Conservation (phyloP, 1,140 invertebrate genomes). For the Penaeus japonicus region DNA sequence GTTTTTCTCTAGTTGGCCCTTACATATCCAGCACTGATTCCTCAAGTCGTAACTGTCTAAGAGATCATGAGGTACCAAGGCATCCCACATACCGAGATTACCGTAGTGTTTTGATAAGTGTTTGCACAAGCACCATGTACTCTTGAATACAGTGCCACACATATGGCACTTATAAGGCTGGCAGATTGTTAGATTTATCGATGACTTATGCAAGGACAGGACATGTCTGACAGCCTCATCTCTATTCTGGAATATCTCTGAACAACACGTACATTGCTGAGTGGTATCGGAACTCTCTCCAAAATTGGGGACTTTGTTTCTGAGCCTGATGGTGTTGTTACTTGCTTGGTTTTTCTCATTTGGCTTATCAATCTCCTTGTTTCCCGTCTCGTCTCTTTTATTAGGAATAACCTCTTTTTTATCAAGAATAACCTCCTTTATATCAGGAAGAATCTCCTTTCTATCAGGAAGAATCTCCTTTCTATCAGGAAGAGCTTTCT, state of each 20-base stretch:
- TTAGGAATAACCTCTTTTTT: no score
- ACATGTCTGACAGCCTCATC: constrained; percentile 17
- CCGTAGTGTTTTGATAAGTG: constrained; percentile 33
- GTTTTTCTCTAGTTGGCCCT: constrained; percentile 15
- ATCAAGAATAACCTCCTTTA: no score
- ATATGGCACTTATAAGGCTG: background rate
- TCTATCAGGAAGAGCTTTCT: background rate
- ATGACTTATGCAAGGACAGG: constrained; percentile 17
- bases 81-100: constrained; percentile 36
- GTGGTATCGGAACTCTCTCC: background rate
- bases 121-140: constrained; percentile 39
- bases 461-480: background rate
- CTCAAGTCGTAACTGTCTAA: constrained; percentile 4
- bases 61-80: constrained; percentile 29
- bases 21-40: constrained; percentile 48
- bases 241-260: background rate
- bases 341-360: no score
- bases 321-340: no score
- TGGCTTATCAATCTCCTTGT: no score
- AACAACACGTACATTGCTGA: constrained; percentile 19
- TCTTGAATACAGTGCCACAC: constrained; percentile 30
- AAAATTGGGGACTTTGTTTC: background rate
- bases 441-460: background rate
- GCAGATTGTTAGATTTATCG: background rate
- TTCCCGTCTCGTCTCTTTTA: no score